A percentile compares a stretch with the other conserved stretches of the same genome.
These are phyloP conservation scores for Arrhamphus sclerolepis DNA, from an alignment of 2,797 vertebrate species.

Conservation along the genomic window DNA sequence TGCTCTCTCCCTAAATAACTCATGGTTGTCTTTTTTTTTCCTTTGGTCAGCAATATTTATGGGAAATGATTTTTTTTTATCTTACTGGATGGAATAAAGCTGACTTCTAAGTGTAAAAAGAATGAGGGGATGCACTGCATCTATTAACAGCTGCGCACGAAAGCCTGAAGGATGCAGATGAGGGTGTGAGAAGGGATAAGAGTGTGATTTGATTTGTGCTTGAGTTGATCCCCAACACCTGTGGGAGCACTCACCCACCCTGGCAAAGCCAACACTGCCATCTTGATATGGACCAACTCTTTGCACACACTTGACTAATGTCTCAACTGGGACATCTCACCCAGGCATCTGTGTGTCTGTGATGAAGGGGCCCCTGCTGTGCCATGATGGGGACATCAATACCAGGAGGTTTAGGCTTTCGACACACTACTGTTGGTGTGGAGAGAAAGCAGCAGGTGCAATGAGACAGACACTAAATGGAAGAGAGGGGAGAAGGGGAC, in stretches of 20 bases:
- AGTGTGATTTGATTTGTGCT: conserved; percentile 72
- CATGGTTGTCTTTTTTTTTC: conserved; percentile 25
- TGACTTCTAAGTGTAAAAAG: conserved; percentile 27
- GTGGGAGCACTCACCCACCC: conserved; percentile 56
- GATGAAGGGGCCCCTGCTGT: conserved; percentile 78
- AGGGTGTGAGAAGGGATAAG: conserved; percentile 39
- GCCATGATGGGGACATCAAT: conserved; percentile 77
- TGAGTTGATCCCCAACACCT: conserved; percentile 70
- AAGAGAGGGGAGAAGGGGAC: conserved; percentile 21
- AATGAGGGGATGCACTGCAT: conserved; percentile 21
- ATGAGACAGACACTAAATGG: conserved; percentile 49
- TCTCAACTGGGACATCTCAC: conserved; percentile 68
- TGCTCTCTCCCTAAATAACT: conserved; percentile 38
- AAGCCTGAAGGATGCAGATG: conserved; percentile 47
- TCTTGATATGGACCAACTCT: conserved; percentile 56
- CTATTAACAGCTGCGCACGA: conserved; percentile 42
- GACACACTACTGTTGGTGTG: conserved; percentile 59
- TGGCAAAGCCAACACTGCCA: conserved; percentile 47
- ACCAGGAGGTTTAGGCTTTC: conserved; percentile 75
- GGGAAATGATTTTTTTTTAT: conserved; percentile 40
- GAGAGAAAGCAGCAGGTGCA: conserved; percentile 71
- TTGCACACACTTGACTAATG: conserved; percentile 52
- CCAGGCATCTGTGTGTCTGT: conserved; percentile 62
- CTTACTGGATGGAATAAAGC: conserved; percentile 23
- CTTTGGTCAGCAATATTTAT: conserved; percentile 57